Percentiles rank a stretch among this genome's conserved stretches.
Conservation (phyloP, 2,113 vertebrate species). For the Osmerus mordax region DNA sequence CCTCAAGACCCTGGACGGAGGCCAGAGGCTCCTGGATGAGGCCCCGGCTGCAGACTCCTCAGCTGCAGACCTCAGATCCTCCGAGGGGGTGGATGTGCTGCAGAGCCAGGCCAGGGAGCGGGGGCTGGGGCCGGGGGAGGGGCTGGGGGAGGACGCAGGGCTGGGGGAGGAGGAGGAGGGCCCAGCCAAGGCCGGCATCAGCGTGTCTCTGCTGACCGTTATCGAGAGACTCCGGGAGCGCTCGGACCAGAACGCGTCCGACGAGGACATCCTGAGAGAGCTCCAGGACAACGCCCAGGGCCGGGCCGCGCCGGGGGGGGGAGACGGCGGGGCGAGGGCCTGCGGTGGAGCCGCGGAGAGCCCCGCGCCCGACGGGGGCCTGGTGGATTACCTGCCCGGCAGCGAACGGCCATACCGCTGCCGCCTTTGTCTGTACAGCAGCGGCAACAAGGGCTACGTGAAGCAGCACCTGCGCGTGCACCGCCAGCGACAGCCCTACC, state of each 20-base stretch:
- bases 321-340: slow-evolving; percentile 15
- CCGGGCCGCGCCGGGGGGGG: slow-evolving; percentile 59
- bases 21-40: slow-evolving; percentile 66
- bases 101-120: slow-evolving; percentile 52
- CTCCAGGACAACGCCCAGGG: slow-evolving; percentile 90
- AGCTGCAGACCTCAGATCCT: slow-evolving; percentile 54
- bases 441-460: slow-evolving; percentile 93
- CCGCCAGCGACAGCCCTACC: slow-evolving; percentile 88
- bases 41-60: slow-evolving; percentile 53
- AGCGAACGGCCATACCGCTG: slow-evolving; percentile 87
- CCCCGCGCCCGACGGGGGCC: slow-evolving; percentile 53
- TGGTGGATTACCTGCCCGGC: slow-evolving; percentile 86
- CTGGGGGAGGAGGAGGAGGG: slow-evolving; percentile 57
- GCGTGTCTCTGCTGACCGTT: slow-evolving; percentile 90
- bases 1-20: slow-evolving; percentile 60
- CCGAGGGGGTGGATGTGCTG: slow-evolving; percentile 63
- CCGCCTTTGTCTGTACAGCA: slow-evolving; percentile 89
- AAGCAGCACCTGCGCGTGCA: slow-evolving; percentile 95
- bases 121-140: slow-evolving; percentile 66
- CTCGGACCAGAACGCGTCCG: slow-evolving; percentile 92
- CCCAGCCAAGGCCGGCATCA: slow-evolving; percentile 90
- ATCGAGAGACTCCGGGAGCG: slow-evolving; percentile 92
- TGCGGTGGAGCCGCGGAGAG: slow-evolving; percentile 18
- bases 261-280: slow-evolving; percentile 94
- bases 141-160: slow-evolving; percentile 57